Evolutionary conservation across 2,888 invertebrate genomes (phyloP), one percentile per base, ranked within the genome.

Genomic region (Lordiphosa andalusiaca): DNA sequence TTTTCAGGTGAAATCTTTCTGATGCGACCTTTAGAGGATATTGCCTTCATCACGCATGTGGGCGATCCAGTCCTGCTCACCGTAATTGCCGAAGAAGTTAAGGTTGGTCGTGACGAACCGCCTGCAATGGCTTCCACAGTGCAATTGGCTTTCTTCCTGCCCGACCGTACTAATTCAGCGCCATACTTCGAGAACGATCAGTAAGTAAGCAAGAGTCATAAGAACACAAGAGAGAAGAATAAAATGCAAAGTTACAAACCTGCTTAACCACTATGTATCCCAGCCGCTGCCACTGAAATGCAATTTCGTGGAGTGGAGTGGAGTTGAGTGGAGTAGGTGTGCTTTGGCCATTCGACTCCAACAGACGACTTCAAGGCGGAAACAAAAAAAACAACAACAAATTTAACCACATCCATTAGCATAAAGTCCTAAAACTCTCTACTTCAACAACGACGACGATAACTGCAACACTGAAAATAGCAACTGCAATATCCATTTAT

Each of bases 21-120:
- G 68, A 91, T 93, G 69, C 92, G 93, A 70, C 94, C 96, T 0
- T 90, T 96, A 30, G 93, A 94, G 71, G 95, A 96, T 84, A 92
- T 96, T 70, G 93, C 94, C 53, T 93, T 94, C 53, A 95, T 95
- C 75, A 94, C 94, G 12, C 94, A 94, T 84, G 93, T 94, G n/a
- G 94, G 95, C 49, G 94, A 95, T 54, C 96, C 96, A 2, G 94
- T 96, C 54, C 91, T 96, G 47, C 91, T 96, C 64, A 95, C 94
- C 1, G 94, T 96, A 50, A 93, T 96, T 48, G 96, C 96, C 3
- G 96, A 96, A 88, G 96, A 96, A 90, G 94, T 96, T 62, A 92
- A 94, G 72, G 90, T 93, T 67, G 92, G 92, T 57, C 91, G 93
- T 67, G 92, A 93, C 66, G 95, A 95, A 73, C 94, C 93, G 9